Conservation (phyloP, 2,797 vertebrate species). For the Morus bassanus region DNA sequence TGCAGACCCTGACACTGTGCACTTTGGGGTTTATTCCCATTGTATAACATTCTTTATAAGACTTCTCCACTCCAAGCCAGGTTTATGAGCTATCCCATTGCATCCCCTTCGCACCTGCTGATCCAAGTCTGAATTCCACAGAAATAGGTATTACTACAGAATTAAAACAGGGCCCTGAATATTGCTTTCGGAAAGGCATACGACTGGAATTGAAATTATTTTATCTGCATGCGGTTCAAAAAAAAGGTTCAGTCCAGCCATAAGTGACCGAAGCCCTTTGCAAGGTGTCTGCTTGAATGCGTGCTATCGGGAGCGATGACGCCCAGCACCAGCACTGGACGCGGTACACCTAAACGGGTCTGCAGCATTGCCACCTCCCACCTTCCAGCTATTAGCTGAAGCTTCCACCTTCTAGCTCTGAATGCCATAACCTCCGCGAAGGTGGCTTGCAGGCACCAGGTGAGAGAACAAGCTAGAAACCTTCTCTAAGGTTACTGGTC, state of each 20-base stretch:
- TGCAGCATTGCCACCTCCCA: not conserved
- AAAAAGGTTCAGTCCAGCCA: not conserved
- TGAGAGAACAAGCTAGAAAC: not conserved
- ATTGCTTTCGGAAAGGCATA: not conserved
- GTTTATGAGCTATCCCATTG: not conserved
- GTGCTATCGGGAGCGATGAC: rapidly evolving
- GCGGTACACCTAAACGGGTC: rapidly evolving
- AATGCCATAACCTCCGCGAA: not conserved
- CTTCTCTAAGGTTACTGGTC: not conserved
- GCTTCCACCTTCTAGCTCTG: not conserved
- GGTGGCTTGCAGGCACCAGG: no score
- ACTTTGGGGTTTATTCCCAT: not conserved
- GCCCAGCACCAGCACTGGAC: not conserved
- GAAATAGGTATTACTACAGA: not conserved
- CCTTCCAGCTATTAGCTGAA: not conserved
- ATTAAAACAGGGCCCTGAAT: not conserved
- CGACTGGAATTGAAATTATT: not conserved
- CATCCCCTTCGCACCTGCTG: rapidly evolving
- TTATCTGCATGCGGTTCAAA: not conserved
- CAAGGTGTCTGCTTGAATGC: not conserved
- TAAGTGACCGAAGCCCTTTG: not conserved
- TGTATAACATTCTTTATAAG: not conserved
- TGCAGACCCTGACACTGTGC: not conserved
- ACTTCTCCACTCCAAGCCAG: not conserved
- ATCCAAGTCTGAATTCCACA: not conserved